A percentile compares a stretch with the other conserved stretches of the same genome.
These are phyloP conservation scores for Sebastes steindachneri DNA, from an alignment of 2,797 vertebrate genomes.

Conservation along the genomic window DNA sequence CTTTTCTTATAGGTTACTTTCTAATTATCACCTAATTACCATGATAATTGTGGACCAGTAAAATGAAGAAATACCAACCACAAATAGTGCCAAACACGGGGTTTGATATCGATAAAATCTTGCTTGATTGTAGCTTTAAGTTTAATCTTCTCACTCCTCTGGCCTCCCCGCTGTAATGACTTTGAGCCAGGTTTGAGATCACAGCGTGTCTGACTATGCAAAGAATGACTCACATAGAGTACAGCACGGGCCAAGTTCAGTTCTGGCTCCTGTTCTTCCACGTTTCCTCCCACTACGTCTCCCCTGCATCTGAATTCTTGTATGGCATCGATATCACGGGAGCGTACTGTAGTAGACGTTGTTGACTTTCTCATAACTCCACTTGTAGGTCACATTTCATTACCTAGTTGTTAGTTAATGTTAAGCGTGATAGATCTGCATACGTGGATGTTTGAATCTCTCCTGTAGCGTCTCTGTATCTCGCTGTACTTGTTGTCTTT, in stretches of 20 bases:
- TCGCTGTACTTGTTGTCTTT: slow-evolving; percentile 25
- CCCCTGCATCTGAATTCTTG: slow-evolving; percentile 13
- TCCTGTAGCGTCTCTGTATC: background rate
- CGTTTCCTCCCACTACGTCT: slow-evolving; percentile 33
- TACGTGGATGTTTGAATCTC: background rate
- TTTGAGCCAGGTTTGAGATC: slow-evolving; percentile 40
- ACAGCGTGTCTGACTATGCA: slow-evolving; percentile 46
- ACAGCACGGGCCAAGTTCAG: slow-evolving; percentile 38
- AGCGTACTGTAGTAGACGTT: background rate
- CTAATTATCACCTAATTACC: too few relatives aligned
- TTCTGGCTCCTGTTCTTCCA: slow-evolving; percentile 28
- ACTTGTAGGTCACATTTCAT: slow-evolving; percentile 5
- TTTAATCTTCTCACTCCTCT: background rate
- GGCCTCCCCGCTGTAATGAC: slow-evolving; percentile 24
- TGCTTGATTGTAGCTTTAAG: background rate
- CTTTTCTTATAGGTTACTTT: too few relatives aligned
- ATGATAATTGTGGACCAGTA: too few relatives aligned
- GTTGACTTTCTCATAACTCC: slow-evolving; percentile 6
- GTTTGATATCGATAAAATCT: background rate
- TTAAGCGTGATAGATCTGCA: background rate
- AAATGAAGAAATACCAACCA: background rate
- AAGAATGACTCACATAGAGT: slow-evolving; percentile 44
- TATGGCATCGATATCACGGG: background rate
- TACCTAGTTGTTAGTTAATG: background rate
- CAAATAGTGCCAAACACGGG: too few relatives aligned